phyloP scores from a whole-genome alignment of 2,888 invertebrate species.

The Germaria angustata region DNA sequence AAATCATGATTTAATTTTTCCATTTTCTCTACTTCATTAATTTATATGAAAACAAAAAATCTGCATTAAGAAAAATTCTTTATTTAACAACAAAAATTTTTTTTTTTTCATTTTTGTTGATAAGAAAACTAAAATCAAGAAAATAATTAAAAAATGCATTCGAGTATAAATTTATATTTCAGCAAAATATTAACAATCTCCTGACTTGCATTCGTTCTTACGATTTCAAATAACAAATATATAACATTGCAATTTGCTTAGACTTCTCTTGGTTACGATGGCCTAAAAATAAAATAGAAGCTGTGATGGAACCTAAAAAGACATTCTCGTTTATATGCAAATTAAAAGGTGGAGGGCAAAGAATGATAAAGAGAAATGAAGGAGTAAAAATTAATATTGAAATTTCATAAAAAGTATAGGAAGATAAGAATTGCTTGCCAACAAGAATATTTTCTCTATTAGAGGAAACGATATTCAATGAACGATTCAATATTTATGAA shows the following conservation, averaged over 20 bases:
- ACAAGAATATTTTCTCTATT: too few relatives aligned
- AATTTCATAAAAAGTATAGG: too few relatives aligned
- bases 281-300: not conserved
- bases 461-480: too few relatives aligned
- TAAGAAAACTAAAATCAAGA: not conserved
- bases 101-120: not conserved
- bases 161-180: not conserved
- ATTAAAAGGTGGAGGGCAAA: not conserved
- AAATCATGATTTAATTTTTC: not conserved
- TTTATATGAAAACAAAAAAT: not conserved
- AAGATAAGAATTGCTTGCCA: too few relatives aligned
- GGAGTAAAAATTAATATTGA: too few relatives aligned
- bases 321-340: conserved; percentile 31
- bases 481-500: too few relatives aligned
- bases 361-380: not conserved
- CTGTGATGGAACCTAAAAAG: not conserved
- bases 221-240: not conserved
- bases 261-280: not conserved
- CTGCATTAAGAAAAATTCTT: not conserved
- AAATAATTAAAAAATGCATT: conserved; percentile 2
- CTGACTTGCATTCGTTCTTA: not conserved
- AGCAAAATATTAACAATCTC: not conserved
- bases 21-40: not conserved
- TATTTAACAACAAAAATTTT: too few relatives aligned
- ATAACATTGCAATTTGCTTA: not conserved